These are phyloP conservation scores for Allobates femoralis DNA, from an alignment of 2,797 vertebrate species.

Conservation along the genomic window DNA sequence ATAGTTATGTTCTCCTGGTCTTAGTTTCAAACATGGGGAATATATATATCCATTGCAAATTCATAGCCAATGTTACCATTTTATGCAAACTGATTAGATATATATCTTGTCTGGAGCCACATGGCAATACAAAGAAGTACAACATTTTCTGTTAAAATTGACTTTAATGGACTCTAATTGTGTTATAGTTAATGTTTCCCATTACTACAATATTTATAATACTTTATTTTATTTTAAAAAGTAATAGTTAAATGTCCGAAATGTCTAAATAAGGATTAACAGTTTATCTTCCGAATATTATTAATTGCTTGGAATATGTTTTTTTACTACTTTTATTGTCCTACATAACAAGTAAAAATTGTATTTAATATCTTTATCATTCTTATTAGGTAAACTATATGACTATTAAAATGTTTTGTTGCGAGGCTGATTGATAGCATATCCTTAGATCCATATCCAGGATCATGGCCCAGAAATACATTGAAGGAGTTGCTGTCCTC, in stretches of 20 bases:
- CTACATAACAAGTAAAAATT: too few species aligned
- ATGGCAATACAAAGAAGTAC: conserved; percentile 36
- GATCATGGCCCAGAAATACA: too few species aligned
- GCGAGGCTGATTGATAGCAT: too few species aligned
- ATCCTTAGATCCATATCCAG: too few species aligned
- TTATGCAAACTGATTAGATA: conserved; percentile 26
- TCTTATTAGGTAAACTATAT: too few species aligned
- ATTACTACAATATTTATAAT: not conserved
- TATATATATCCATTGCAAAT: conserved; percentile 28
- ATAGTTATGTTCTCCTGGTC: conserved; percentile 14
- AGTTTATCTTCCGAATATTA: too few species aligned
- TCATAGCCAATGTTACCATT: not conserved
- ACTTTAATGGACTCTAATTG: conserved; percentile 31
- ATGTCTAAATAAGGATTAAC: not conserved
- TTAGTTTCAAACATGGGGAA: not conserved
- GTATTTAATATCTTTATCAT: too few species aligned
- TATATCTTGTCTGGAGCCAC: conserved; percentile 36
- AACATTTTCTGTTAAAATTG: conserved; percentile 21
- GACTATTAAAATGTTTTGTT: too few species aligned
- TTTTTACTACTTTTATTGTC: too few species aligned
- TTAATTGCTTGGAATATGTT: too few species aligned
- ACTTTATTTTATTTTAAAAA: not conserved
- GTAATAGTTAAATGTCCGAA: not conserved
- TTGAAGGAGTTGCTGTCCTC: too few species aligned
- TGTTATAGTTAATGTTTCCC: conserved; percentile 10